Base-by-base conservation (phyloP, 2,797 vertebrate genomes). In the Esox lucius region DNA sequence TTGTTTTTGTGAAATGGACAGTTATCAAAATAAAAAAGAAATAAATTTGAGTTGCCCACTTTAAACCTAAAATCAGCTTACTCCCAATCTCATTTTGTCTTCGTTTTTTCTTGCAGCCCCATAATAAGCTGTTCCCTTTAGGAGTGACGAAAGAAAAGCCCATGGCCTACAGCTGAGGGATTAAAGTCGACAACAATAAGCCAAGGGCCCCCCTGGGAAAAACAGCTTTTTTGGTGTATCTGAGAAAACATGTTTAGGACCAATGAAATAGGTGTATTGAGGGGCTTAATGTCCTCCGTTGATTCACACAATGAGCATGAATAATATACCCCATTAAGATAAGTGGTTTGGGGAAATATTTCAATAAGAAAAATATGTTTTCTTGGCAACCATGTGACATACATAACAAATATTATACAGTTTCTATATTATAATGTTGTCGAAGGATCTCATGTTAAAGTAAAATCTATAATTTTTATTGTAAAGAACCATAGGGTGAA, bases 61-160 rank as follows among this genome's bases (percentile, higher is more conserved):
- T 89, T 91, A 89, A 93, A 91, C 81, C 89, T 88, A 65, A 91
- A 92, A 92, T 93, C 90, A 90, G 92, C 90, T 94, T 93, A 93
- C 77, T 78, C 24, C 77, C 87, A 87, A 90, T 93, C 89, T 91
- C 88, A 88, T 90, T 90, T 87, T 79, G 85, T 84, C 84, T 90
- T 87, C 78, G 80, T 81, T 80, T 78, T 83, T 87, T 86, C 87
- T 90, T 88, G 78, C 68, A 75, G 69, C 70, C 73, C 22, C 62
- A 65, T 90, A 91, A 90, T 89, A 84, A 91, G 84, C 80, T 26
- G 75, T 74, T 62, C 77, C 64, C 64, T 31, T 53, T 19, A 42
- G 75, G 56, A 31, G 70, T 68, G 61, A 79, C 46, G 61, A 66
- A 72, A 71, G 75, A 28, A 76, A 83, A 87, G 78, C 84, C 78